Evolutionary conservation across 1,140 invertebrate species (phyloP).

Genomic region (Callitettix versicolor): DNA sequence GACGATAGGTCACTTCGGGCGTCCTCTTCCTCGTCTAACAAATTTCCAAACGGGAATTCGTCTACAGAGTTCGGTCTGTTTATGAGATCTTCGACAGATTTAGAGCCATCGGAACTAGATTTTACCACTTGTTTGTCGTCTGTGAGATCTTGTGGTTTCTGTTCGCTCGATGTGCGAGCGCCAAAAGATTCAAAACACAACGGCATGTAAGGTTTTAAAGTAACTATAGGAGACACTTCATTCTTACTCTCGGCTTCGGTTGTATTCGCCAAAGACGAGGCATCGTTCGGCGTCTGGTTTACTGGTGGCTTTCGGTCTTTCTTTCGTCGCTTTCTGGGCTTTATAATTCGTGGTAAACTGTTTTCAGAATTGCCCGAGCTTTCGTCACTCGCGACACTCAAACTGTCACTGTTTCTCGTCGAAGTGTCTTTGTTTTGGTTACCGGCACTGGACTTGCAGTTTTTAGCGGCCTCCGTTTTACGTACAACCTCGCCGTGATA

Average conservation of each 20-base stretch:
- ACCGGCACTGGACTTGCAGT: conserved; percentile 12
- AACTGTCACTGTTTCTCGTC: conserved; percentile 43
- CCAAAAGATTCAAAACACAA: conserved; percentile 26
- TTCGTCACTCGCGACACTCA: conserved; percentile 64
- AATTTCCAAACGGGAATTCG: conserved; percentile 15
- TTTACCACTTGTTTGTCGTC: conserved; percentile 4
- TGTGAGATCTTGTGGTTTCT: conserved; percentile 19
- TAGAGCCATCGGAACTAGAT: not conserved
- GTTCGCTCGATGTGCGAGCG: conserved; percentile 23
- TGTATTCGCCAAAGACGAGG: conserved; percentile 26
- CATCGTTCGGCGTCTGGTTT: conserved; percentile 27
- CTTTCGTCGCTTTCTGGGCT: conserved; percentile 77
- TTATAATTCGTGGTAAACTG: conserved; percentile 74
- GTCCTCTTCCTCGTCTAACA: conserved; percentile 29
- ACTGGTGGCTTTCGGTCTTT: conserved; percentile 59
- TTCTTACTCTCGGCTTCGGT: not conserved
- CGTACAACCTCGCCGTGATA: conserved; percentile 28
- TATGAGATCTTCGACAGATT: conserved; percentile 20
- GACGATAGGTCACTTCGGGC: conserved; percentile 30
- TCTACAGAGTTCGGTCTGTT: conserved; percentile 19
- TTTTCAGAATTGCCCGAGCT: conserved; percentile 62
- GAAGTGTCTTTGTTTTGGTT: not conserved
- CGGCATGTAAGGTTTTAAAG: conserved; percentile 33
- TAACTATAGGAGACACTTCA: conserved; percentile 23
- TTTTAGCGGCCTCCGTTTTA: conserved; percentile 22